These are phyloP conservation scores for Microplitis demolitor DNA, from an alignment of 1,140 invertebrate species.

Conservation along the genomic window DNA sequence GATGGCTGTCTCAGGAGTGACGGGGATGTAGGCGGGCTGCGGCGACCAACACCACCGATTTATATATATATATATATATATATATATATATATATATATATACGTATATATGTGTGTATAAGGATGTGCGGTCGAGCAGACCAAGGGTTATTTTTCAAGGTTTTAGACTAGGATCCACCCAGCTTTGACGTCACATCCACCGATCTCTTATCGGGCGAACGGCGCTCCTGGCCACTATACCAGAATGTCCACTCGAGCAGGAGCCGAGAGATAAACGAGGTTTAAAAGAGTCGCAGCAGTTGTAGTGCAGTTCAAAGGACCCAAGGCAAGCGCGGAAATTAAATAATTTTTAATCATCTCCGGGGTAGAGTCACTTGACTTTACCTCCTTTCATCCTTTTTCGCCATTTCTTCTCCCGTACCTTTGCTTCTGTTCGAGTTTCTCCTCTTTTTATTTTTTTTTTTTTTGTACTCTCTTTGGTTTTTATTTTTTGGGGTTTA, in stretches of 20 bases:
- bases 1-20: constrained; percentile 16
- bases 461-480: not conserved
- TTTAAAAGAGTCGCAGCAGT: not conserved
- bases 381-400: no score
- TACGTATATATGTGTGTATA: no score
- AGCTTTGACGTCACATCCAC: no score
- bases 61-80: no score
- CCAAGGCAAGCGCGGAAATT: constrained; percentile 5
- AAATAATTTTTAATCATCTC: constrained; percentile 19
- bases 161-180: constrained; percentile 25
- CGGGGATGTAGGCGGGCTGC: not conserved
- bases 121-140: not conserved
- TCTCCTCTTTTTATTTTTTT: not conserved
- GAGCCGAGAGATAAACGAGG: constrained; percentile 10
- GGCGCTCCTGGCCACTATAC: not conserved
- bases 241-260: not conserved
- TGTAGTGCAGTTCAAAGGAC: constrained; percentile 9
- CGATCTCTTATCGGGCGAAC: not conserved
- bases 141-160: constrained; percentile 53
- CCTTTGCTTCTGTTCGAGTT: not conserved
- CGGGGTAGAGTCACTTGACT: not conserved
- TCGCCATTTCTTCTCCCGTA: not conserved
- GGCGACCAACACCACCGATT: no score
- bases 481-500: not conserved
- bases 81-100: no score